Conservation (phyloP, 2,888 invertebrate genomes). For the Callyntrura guangdongensis region DNA sequence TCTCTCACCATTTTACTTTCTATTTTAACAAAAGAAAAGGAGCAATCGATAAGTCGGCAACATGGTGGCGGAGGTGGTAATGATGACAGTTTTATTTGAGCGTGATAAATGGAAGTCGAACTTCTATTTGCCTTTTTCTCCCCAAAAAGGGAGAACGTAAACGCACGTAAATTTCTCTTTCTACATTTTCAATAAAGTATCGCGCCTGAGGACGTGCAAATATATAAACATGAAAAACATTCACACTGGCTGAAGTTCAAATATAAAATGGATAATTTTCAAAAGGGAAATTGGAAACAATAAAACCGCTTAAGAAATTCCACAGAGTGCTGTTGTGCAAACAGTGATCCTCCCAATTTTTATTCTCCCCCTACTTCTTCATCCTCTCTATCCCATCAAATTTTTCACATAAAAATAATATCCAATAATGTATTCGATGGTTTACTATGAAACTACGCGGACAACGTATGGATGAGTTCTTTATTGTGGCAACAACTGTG, state of each 20-base stretch:
- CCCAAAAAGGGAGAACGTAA: not conserved
- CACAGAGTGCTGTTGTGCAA: not conserved
- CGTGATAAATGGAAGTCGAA: conserved; percentile 37
- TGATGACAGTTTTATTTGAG: conserved; percentile 53
- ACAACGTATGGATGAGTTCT: not conserved
- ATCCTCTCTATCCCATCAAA: not conserved
- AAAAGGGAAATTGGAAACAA: conserved; percentile 14
- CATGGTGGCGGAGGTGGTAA: conserved; percentile 45
- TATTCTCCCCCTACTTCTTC: not conserved
- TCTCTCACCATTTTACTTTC: not conserved
- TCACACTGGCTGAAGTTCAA: too few species aligned
- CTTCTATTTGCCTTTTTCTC: not conserved
- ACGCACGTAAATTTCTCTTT: not conserved
- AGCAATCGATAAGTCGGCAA: conserved; percentile 52
- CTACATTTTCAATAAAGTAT: conserved; percentile 15
- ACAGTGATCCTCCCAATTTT: not conserved
- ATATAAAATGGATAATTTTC: conserved; percentile 33
- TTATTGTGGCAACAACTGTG: not conserved
- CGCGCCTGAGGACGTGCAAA: too few species aligned
- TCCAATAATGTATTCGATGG: too few species aligned
- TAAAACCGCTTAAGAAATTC: conserved; percentile 16
- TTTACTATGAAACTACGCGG: not conserved
- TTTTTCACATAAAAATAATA: conserved; percentile 25
- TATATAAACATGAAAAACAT: too few species aligned
- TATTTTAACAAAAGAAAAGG: conserved; percentile 15